phyloP scores from a whole-genome alignment of 1,140 invertebrate genomes.

The Manduca sexta region DNA sequence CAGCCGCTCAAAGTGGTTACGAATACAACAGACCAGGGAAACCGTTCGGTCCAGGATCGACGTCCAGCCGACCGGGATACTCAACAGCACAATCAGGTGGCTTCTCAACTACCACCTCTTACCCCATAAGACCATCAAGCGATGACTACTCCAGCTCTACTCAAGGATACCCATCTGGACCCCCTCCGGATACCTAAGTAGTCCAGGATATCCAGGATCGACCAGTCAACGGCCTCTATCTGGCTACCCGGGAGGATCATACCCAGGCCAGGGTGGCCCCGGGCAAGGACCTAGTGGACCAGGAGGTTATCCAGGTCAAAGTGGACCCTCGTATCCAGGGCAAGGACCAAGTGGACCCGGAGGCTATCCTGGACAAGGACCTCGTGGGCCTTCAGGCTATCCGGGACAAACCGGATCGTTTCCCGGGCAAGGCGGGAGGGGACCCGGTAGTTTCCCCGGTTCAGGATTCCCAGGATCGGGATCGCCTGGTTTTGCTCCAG shows the following conservation, averaged over 20 bases:
- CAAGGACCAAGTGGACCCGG: slow-evolving; percentile 11
- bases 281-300: slow-evolving; percentile 8
- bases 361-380: slow-evolving; percentile 18
- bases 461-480: slow-evolving; percentile 14
- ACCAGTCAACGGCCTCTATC: slow-evolving; percentile 25
- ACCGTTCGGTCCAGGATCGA: slow-evolving; percentile 53
- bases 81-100: slow-evolving; percentile 27
- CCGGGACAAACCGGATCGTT: neutral
- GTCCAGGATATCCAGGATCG: slow-evolving; percentile 32
- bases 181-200: slow-evolving; percentile 40
- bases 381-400: slow-evolving; percentile 12
- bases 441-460: slow-evolving; percentile 10
- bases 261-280: slow-evolving; percentile 22
- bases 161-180: slow-evolving; percentile 33
- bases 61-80: slow-evolving; percentile 30
- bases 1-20: slow-evolving; percentile 69
- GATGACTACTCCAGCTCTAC: slow-evolving; percentile 17
- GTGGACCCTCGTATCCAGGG: neutral
- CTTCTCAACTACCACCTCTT: slow-evolving; percentile 29
- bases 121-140: slow-evolving; percentile 14
- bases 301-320: slow-evolving; percentile 17
- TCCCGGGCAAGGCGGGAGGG: neutral
- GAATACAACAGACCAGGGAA: slow-evolving; percentile 73
- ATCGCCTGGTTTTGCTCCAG: slow-evolving; percentile 6
- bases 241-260: slow-evolving; percentile 25